Evolutionary conservation across 2,888 invertebrate genomes (phyloP), one percentile per base, ranked within the genome.

Genomic region (Coremacera marginata): DNA sequence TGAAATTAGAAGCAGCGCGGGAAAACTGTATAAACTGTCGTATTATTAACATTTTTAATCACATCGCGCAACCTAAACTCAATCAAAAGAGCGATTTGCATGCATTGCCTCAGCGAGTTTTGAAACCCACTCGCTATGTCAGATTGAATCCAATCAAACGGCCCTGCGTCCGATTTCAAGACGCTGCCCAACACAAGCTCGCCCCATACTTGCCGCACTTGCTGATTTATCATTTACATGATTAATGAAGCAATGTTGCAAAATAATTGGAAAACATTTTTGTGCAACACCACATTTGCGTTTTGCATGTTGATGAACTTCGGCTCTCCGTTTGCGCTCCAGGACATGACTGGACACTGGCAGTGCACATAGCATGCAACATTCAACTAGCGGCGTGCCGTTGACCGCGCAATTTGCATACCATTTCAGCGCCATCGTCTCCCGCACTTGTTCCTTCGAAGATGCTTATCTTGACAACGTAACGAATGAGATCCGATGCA

Each of bases 261-360:
- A 84, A 84, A 83, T 86, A 86, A 86, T 86, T 85, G 85, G 84
- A 84, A 86, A 84, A 84, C 83, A 84, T 84, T 83, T 82, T 80
- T 81, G 82, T 73, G 81, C 81, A 80, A 80, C 81, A 80, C 80
- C 78, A 77, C 79, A 67, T 55, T 67, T 67, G 74, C 65, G 22
- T 19, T 22, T 34, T 34, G 74, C 74, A 74, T 67, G 74, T 27
- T 55, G 74, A 74, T 67, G 74, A 74, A 67, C 65, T 55, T 14
- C 31, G 27, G n/a, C 67, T 49, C n/a, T n/a, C 34, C 8, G 25
- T 14, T 34, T 27, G 37, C 74, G 65, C 74, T 55, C n/a, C 67
- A 67, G 74, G 74, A 74, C 67, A 55, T 37, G 19, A 4, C 73
- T 11, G 72, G 62, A 44, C 49, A 52, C 49, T 22, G 14, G 60